Conservation (phyloP, 2,888 invertebrate species). For the Drosophila crucigera region DNA sequence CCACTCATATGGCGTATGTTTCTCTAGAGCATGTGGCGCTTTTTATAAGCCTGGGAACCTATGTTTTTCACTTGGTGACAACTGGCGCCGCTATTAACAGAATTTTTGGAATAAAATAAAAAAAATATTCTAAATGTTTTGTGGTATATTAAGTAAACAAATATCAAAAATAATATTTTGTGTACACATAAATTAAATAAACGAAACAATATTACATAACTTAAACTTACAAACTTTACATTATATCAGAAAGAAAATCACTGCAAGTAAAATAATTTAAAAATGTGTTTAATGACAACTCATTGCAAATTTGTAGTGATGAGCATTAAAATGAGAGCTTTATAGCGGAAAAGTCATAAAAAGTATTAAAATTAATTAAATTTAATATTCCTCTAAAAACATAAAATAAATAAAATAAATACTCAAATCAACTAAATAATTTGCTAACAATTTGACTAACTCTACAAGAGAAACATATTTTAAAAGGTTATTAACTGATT, state of each 20-base stretch:
- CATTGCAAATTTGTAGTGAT: not conserved
- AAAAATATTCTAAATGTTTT: not conserved
- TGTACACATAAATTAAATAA: not conserved
- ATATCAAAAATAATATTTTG: not conserved
- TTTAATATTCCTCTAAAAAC: not conserved
- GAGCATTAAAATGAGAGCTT: not conserved
- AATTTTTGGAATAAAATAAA: not conserved
- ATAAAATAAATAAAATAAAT: not conserved
- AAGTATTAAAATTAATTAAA: rapidly evolving
- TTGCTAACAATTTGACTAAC: not conserved
- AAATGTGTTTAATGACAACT: not conserved
- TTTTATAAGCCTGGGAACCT: slow-evolving; percentile 74
- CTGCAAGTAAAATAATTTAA: not conserved
- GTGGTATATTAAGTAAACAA: not conserved
- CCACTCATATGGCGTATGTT: slow-evolving; percentile 69
- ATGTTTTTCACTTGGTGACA: slow-evolving; percentile 51
- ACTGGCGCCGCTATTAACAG: not conserved
- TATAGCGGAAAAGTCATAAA: not conserved
- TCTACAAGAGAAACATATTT: not conserved
- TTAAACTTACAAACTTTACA: not conserved
- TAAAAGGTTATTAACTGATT: not conserved
- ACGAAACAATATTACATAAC: not conserved
- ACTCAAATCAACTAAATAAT: not conserved
- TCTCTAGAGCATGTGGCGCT: slow-evolving; percentile 22
- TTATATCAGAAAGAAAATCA: not conserved